Base-by-base conservation (phyloP, 1,140 invertebrate genomes). In the Penaeus japonicus region DNA sequence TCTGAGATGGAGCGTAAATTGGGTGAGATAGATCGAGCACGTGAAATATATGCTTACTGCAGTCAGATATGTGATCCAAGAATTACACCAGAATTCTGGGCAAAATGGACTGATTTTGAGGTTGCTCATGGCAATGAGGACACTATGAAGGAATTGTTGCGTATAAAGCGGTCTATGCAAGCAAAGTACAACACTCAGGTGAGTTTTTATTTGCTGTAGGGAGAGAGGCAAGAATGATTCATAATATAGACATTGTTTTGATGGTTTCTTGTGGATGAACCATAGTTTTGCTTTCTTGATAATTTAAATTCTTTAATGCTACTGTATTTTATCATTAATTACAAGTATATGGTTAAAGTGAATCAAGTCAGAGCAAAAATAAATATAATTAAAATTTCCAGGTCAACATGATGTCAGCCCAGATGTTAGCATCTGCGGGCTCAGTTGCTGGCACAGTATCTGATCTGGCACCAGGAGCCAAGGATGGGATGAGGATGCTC, bases 91-190 rank as follows among this genome's bases (percentile, higher is more conserved):
- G 95, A 96, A 55, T 99, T 99, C 92, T 99, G 99, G 99, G 96
- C 98, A 92, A 97, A 97, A 12, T 99, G 99, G 99, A 99, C 99
- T 93, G 98, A 99, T 91, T 99, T 99, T 94, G 99, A 99, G 94
- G 97, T 99, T 57, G 95, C 97, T 77, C 98, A 99, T 94, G 99
- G 99, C n/a, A 99, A 99, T 94, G 98, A 99, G 93, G 99, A 99
- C 91, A 99, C 99, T 0, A 98, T 99, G 95, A 94, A 98, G 79
- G 99, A 99, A 94, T 99, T 99, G 98, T 93, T 99, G 89, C 94
- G 99, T 92, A 99, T 99, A 81, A 99, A 99, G 93, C 95, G 99
- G 90, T 98, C 97, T 92, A 97, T 99, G 0, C 97, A 99, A 93
- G 98, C 98, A 10, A 98, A 96, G 91, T 99, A 98, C 92, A 99